Evolutionary conservation across 2,113 vertebrate species (phyloP).

Genomic region (Alouatta palliata): DNA sequence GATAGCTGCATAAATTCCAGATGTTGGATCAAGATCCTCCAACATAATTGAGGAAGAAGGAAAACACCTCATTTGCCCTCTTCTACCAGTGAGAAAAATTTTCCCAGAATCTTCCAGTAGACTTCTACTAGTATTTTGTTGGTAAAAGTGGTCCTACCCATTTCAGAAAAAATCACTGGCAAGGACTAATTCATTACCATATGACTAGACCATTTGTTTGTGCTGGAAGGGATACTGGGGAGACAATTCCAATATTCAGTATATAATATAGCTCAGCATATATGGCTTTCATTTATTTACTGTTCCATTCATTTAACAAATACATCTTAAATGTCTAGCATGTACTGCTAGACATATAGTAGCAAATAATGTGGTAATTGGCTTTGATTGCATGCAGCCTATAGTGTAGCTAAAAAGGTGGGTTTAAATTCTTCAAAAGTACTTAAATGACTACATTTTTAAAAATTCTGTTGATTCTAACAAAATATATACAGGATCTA

Average conservation of each 20-base stretch:
- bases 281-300: neutral
- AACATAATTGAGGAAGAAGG: neutral
- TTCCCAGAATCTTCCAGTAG: neutral
- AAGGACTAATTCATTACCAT: neutral
- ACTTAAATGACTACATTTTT: neutral
- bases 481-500: neutral
- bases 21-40: neutral
- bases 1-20: neutral
- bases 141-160: neutral
- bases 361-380: neutral
- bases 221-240: neutral
- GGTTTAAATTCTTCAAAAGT: neutral
- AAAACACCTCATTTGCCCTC: neutral
- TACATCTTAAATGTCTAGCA: neutral
- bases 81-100: neutral
- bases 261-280: neutral
- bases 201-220: neutral
- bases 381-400: neutral
- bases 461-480: neutral
- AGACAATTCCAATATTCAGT: neutral
- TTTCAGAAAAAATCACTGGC: neutral
- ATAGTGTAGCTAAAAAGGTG: neutral
- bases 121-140: neutral
- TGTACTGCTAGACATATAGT: neutral
- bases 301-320: conserved; percentile 30